Conservation (phyloP, 1,140 invertebrate genomes). For the Prorops nasuta region DNA sequence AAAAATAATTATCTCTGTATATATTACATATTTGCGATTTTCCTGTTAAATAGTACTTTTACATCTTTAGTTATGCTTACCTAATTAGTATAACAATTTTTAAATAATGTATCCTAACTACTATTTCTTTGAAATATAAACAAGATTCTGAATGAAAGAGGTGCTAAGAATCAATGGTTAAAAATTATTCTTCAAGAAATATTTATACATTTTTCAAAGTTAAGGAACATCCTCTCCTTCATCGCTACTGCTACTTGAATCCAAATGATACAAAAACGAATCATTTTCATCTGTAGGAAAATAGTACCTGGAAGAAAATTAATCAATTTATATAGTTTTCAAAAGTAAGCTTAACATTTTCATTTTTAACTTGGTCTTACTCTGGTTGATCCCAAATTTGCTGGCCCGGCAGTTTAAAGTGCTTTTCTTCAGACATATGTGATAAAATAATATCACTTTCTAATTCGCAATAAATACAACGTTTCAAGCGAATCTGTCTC, state of each 20-base stretch:
- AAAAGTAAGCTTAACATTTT: background rate
- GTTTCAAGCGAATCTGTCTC: conserved; percentile 66
- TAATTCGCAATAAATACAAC: conserved; percentile 72
- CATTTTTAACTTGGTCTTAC: conserved; percentile 53
- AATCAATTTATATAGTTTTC: conserved; percentile 1
- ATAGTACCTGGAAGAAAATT: conserved; percentile 69
- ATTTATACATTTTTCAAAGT: conserved; percentile 15
- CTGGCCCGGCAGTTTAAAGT: conserved; percentile 65
- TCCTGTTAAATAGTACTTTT: no score
- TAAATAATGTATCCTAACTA: no score
- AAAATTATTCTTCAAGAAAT: no score
- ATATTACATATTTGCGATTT: no score
- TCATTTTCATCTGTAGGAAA: conserved; percentile 92
- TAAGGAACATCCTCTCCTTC: conserved; percentile 32
- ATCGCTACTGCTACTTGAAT: conserved; percentile 65
- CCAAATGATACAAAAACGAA: conserved; percentile 76
- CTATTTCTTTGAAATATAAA: no score
- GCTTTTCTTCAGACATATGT: conserved; percentile 69
- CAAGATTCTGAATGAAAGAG: conserved; percentile 29
- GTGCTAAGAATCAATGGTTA: no score
- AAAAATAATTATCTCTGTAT: conserved; percentile 26
- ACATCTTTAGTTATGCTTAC: no score
- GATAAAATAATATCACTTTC: conserved; percentile 60
- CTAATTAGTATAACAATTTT: no score
- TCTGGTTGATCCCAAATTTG: conserved; percentile 79